phyloP scores from a whole-genome alignment of 1,140 invertebrate genomes.

The Bombus affinis region DNA sequence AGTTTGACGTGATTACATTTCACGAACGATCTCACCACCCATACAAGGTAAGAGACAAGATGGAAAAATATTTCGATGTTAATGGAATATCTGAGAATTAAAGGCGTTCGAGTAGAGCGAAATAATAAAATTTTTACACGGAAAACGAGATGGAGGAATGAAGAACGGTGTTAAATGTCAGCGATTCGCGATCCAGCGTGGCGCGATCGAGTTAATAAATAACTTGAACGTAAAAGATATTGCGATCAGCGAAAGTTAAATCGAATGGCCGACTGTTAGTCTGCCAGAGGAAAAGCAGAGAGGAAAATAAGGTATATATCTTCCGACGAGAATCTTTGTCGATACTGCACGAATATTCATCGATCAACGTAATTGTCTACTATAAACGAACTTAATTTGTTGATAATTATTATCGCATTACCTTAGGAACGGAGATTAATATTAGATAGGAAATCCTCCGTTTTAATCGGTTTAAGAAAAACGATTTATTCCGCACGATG shows the following conservation, averaged over 20 bases:
- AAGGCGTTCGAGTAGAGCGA: neutral
- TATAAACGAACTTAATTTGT: too few relatives aligned
- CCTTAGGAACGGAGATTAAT: neutral
- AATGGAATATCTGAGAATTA: neutral
- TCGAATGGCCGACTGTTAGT: neutral
- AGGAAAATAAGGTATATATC: neutral
- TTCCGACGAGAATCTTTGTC: neutral
- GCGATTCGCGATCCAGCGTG: neutral
- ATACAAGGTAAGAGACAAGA: neutral
- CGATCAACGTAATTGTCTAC: neutral
- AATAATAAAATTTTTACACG: too few relatives aligned
- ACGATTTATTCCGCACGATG: too few relatives aligned
- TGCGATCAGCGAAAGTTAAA: neutral
- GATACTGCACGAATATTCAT: neutral
- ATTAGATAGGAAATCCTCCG: neutral
- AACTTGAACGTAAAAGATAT: neutral
- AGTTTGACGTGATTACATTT: too few relatives aligned
- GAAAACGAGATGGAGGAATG: neutral
- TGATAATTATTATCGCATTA: neutral
- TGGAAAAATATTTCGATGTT: neutral
- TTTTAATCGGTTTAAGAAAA: too few relatives aligned
- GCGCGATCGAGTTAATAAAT: conserved; percentile 9
- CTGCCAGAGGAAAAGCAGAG: neutral
- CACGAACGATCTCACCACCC: too few relatives aligned
- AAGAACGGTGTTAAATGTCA: neutral